phyloP scores from a whole-genome alignment of 2,113 vertebrate genomes.

The Microtus richardsoni region DNA sequence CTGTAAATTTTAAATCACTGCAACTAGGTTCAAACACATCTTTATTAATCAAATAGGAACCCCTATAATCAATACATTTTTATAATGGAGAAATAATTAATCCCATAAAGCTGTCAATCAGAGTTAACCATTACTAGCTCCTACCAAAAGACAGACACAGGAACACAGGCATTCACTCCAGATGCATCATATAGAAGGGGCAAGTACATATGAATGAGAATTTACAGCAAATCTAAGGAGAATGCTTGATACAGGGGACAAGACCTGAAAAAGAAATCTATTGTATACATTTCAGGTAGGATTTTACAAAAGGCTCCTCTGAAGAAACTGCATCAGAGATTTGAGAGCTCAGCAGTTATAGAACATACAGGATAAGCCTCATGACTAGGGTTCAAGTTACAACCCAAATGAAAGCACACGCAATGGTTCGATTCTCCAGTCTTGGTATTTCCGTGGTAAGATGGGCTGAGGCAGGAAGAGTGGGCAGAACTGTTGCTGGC shows the following conservation, averaged over 20 bases:
- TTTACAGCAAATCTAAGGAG: background rate
- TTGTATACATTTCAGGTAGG: too few relatives aligned
- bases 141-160: background rate
- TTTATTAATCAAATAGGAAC: background rate
- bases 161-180: background rate
- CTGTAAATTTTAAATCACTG: background rate
- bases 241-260: background rate
- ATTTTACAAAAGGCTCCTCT: background rate
- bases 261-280: background rate
- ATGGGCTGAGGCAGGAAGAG: background rate
- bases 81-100: background rate
- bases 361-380: too few relatives aligned
- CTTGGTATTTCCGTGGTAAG: background rate
- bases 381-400: too few relatives aligned
- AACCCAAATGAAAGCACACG: background rate
- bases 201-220: background rate
- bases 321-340: background rate
- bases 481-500: background rate
- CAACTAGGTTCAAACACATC: background rate
- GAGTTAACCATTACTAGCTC: background rate
- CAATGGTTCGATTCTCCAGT: too few relatives aligned
- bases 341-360: background rate
- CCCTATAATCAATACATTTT: background rate
- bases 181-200: background rate
- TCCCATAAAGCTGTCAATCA: background rate